Base-by-base conservation (phyloP, 2,113 vertebrate species). In the Opisthocomus hoazin region DNA sequence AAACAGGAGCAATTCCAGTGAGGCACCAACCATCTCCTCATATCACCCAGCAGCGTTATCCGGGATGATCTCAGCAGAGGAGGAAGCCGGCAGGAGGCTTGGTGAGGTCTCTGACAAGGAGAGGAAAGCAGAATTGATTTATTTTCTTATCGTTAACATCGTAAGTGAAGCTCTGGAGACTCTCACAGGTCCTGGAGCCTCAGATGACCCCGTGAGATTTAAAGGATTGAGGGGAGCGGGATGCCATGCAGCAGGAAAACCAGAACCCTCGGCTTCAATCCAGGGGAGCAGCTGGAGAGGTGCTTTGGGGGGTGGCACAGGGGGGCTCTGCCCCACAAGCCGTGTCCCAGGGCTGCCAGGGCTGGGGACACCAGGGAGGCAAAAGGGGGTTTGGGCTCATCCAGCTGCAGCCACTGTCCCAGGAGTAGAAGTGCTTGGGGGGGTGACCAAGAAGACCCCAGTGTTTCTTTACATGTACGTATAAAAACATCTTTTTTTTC, bases 171-270 rank as follows among this genome's bases (percentile, higher is more conserved):
- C n/a, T 58, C 61, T 75, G 50, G 79, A 74, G 34, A 9, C 24
- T 46, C 36, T 74, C 78, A 10, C 34, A 9, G 34, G 8, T 41
- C 60, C 32, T 19, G 54, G 22, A 34, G 13, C 48, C 79, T 53
- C 0, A 0, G 50, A 7, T 69, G 68, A 51, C 37, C 61, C 56
- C 0, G 0, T n/a, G 53, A 19, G 50, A 7, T 24, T 29, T 6
- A 9, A 53, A 58, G 41, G 54, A 41, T 53, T 69, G 22, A 8
- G 36, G 48, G 37, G 43, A 36, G 13, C 0, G 0, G 10, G 32
- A 34, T 75, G 60, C 9, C 39, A 43, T 3, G 3, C 26, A 26
- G 43, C 34, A 36, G 54, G 48, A 84, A 41, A 57, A 45, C 16
- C 37, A 20, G 65, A 39, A 43, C 8, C 23, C 19, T 56, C 13